Base-by-base conservation (phyloP, 2,797 vertebrate species). In the Sebastes variabilis region DNA sequence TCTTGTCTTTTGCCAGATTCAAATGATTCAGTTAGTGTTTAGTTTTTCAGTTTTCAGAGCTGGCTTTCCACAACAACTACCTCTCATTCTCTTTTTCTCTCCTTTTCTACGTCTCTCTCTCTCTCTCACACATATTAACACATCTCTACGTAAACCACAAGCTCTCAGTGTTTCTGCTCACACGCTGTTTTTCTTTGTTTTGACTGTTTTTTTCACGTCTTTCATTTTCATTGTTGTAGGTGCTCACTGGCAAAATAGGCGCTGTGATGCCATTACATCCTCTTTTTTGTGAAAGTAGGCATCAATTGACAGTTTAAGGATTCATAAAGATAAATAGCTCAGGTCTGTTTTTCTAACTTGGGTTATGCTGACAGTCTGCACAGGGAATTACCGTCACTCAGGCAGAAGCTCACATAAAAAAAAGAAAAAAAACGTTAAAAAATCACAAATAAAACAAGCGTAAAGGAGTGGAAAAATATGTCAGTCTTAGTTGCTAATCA, bases 401-500 rank as follows among this genome's bases (percentile, higher is more conserved):
- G 20, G 24, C 58, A 77, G 62, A 77, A 49, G 49, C 74, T 65
- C 65, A 67, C 60, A 65, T 27, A 9, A 6, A 64, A 25, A 66
- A 56, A 13, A 65, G 66, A 54, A 65, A 64, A 68, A 64, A 24
- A 66, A 6, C 58, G 24, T 38, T 13, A 75, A 83, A 83, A 73
- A 29, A 52, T n/a, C 24, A 59, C 36, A 75, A 72, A 80, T 66
- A 84, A 84, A 87, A 77, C 42, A 42, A 46, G 27, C 9, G 0
- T 52, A 69, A 83, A 84, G 34, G 75, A 81, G n/a, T 61, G 38
- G 30, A 66, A 77, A 75, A 89, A 85, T 72, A 74, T 82, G 77
- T 77, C 79, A 68, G 30, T 79, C 75, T 77, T 79, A 66, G 29
- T 80, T 70, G 79, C 82, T 88, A 84, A 90, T 90, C 74, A 77